Evolutionary conservation across 2,797 vertebrate species (phyloP).

Genomic region (Manis crassicaudata): DNA sequence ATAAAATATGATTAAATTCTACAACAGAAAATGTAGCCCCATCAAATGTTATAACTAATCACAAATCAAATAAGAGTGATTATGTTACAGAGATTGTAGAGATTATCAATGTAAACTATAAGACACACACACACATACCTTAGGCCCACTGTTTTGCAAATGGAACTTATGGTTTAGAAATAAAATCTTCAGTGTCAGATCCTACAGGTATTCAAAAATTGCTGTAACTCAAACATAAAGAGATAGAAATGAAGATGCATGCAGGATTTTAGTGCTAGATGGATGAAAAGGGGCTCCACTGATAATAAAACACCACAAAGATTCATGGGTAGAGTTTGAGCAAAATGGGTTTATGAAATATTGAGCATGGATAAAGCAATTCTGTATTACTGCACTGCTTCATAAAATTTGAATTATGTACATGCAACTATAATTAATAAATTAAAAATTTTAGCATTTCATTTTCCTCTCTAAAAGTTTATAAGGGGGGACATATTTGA

Average conservation of each 20-base stretch:
- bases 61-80: conserved; percentile 23
- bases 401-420: not conserved
- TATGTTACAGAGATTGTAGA: not conserved
- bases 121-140: not conserved
- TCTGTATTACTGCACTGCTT: not conserved
- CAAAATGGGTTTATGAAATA: not conserved
- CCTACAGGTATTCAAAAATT: not conserved
- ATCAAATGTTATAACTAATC: conserved; percentile 12
- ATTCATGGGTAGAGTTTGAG: not conserved
- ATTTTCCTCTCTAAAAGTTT: not conserved
- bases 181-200: not conserved
- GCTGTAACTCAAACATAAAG: not conserved
- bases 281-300: not conserved
- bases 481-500: not conserved
- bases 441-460: not conserved
- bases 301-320: not conserved
- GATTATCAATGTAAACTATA: not conserved
- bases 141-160: not conserved
- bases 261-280: not conserved
- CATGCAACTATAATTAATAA: not conserved
- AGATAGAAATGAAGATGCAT: conserved; percentile 10
- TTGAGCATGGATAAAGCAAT: not conserved
- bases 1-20: not conserved
- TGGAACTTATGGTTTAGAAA: not conserved
- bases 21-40: conserved; percentile 12